Conservation (phyloP, 2,113 vertebrate genomes). For the Ramphastos sulfuratus region DNA sequence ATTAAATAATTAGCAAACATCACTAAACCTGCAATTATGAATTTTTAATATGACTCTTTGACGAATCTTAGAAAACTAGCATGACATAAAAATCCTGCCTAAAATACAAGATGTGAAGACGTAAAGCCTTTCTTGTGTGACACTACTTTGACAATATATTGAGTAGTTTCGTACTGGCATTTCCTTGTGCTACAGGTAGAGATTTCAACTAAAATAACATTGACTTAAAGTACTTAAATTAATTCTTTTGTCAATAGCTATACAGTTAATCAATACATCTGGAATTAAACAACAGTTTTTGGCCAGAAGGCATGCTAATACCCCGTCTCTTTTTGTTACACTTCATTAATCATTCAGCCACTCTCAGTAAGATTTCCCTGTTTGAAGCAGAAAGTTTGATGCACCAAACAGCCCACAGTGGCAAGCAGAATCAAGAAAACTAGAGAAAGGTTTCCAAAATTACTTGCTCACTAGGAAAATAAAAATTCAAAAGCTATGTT, state of each 20-base stretch:
- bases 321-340: slow-evolving; percentile 60
- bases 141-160: slow-evolving; percentile 52
- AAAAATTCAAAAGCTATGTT: not conserved
- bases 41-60: slow-evolving; percentile 39
- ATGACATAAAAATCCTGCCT: not conserved
- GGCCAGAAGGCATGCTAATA: slow-evolving; percentile 76
- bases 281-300: slow-evolving; percentile 77
- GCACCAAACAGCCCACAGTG: not conserved
- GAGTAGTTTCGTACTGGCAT: slow-evolving; percentile 48
- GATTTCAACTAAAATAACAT: slow-evolving; percentile 72
- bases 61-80: slow-evolving; percentile 10
- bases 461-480: not conserved
- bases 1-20: slow-evolving; percentile 63
- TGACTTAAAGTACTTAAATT: slow-evolving; percentile 82
- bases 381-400: slow-evolving; percentile 19
- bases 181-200: slow-evolving; percentile 70
- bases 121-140: not conserved
- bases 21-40: slow-evolving; percentile 53
- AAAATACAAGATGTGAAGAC: slow-evolving; percentile 28
- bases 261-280: slow-evolving; percentile 85
- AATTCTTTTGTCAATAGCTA: slow-evolving; percentile 84
- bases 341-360: slow-evolving; percentile 70
- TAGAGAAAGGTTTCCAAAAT: not conserved
- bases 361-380: not conserved
- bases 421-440: not conserved